phyloP scores from a whole-genome alignment of 2,888 invertebrate species.

The Oligia latruncula region DNA sequence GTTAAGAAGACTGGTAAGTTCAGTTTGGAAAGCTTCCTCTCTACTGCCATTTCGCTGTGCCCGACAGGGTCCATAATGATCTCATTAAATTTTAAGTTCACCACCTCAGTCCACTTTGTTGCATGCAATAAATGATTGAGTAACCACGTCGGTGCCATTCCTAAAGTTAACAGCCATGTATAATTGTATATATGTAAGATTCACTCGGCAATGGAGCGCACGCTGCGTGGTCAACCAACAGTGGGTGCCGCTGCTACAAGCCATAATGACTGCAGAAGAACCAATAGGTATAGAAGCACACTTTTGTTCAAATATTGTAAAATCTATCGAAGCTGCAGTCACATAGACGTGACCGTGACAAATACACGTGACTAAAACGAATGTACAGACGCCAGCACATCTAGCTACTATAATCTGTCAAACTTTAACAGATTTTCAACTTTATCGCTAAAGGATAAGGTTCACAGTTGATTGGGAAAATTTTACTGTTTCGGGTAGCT shows the following conservation, averaged over 20 bases:
- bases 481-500: too few species aligned
- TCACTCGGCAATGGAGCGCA: too few species aligned
- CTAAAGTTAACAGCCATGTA: too few species aligned
- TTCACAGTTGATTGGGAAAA: too few species aligned
- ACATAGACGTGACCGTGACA: not conserved
- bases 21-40: not conserved
- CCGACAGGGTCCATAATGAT: not conserved
- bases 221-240: not conserved
- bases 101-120: not conserved
- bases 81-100: not conserved
- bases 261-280: not conserved
- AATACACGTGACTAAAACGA: not conserved
- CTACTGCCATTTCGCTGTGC: not conserved
- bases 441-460: too few species aligned
- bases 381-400: not conserved
- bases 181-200: not conserved
- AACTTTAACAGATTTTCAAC: too few species aligned
- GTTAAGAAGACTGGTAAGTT: not conserved
- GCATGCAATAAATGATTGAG: not conserved
- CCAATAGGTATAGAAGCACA: not conserved
- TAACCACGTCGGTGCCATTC: not conserved
- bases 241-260: too few species aligned
- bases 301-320: not conserved
- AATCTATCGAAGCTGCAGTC: not conserved
- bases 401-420: too few species aligned